Evolutionary conservation across 2,888 invertebrate genomes (phyloP).

Genomic region (Drosophila dives): DNA sequence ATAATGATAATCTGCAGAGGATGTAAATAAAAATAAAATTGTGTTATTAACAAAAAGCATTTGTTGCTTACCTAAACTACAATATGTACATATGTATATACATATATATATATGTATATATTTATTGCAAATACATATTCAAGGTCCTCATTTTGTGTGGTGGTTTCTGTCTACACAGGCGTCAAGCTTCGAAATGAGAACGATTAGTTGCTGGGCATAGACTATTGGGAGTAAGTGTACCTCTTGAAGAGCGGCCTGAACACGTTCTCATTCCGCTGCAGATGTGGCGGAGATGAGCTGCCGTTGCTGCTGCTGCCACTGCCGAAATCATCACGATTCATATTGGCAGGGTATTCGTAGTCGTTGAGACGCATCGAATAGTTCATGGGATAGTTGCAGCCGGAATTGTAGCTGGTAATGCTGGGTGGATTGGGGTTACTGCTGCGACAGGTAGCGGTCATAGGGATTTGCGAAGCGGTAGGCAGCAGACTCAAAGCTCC

Average conservation of each 20-base stretch:
- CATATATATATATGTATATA: neutral
- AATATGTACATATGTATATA: slow-evolving; percentile 28
- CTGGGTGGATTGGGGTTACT: slow-evolving; percentile 58
- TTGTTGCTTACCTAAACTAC: slow-evolving; percentile 38
- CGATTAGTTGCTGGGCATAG: neutral
- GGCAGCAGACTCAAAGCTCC: slow-evolving; percentile 90
- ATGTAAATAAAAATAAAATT: neutral
- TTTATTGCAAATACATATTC: slow-evolving; percentile 15
- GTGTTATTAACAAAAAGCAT: neutral
- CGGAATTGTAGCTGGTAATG: slow-evolving; percentile 32
- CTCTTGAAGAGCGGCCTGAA: slow-evolving; percentile 97
- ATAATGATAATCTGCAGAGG: slow-evolving; percentile 32
- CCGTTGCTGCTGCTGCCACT: slow-evolving; percentile 68
- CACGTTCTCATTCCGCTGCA: slow-evolving; percentile 84
- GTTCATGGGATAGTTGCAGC: slow-evolving; percentile 67
- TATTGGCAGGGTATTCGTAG: slow-evolving; percentile 79
- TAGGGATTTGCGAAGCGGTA: slow-evolving; percentile 87
- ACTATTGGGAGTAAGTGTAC: slow-evolving; percentile 85
- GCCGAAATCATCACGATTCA: slow-evolving; percentile 72
- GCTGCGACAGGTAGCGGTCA: slow-evolving; percentile 86
- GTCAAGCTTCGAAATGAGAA: slow-evolving; percentile 29
- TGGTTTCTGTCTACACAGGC: slow-evolving; percentile 38
- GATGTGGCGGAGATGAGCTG: slow-evolving; percentile 77
- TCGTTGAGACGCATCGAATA: slow-evolving; percentile 75
- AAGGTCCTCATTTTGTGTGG: slow-evolving; percentile 13